Evolutionary conservation across 2,888 invertebrate species (phyloP), one percentile per base, ranked within the genome.

Genomic region (Lasioglossum zephyrum): DNA sequence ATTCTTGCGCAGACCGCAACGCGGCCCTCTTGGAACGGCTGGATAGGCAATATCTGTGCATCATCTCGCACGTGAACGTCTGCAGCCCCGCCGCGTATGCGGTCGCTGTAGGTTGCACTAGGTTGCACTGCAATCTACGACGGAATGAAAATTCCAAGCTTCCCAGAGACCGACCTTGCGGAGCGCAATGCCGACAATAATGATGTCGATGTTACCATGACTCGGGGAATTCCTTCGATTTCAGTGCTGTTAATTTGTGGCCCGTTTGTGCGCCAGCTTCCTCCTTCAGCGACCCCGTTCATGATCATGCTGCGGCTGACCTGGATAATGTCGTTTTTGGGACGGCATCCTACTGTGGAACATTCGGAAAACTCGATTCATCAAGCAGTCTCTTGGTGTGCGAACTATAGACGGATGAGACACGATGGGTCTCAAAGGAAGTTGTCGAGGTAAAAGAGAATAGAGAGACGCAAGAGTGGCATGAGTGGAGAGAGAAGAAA

Each of bases 101-200:
- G 70, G 49, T 79, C 13, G 81, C 66, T 75, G 44, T 72, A 39
- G 76, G 82, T 86, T 85, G 79, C 70, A 77, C 49, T 72, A 41
- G 77, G 84, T 86, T 84, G 79, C 49, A 79, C 78, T 72, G 82
- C 84, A 91, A 91, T 91, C 85, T 88, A 77, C 86, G 87, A 86
- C 83, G 86, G 86, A 89, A 91, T 90, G 90, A 92, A 93, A 92
- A 90, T 90, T 91, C 84, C 77, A 86, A 77, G 79, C 81, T 87
- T 84, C 77, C 77, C 9, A 22, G 60, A 73, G 69, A 70, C 31
- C 39, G 41, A 36, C 44, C 77, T 63, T 73, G 26, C 44, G 36
- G 66, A 79, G 79, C 86, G 87, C 86, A 88, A 77, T 87, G 85
- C 80, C 85, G 85, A 85, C 89, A 79, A 87, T 90, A 90, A 89